Conservation (phyloP, 2,797 vertebrate genomes). For the Iguana delicatissima region DNA sequence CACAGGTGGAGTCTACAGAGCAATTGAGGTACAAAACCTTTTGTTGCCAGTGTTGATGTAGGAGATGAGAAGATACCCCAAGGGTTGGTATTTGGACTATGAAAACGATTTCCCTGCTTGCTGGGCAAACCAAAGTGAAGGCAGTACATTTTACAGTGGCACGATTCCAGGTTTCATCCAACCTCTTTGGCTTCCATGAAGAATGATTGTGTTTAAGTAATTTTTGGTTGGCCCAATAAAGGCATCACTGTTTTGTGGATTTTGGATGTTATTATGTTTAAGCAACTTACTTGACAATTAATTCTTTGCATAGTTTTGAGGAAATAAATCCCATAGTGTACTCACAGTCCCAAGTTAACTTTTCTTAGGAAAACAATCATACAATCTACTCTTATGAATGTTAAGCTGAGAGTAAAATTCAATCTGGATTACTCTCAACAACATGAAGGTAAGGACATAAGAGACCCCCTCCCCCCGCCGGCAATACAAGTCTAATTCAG, state of each 20-base stretch:
- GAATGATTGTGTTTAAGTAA: not conserved
- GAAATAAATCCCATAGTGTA: not conserved
- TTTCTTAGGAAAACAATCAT: not conserved
- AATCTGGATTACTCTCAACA: not conserved
- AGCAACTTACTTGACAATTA: not conserved
- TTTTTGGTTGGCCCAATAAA: not conserved
- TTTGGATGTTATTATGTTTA: not conserved
- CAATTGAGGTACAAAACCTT: not conserved
- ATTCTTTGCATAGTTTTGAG: not conserved
- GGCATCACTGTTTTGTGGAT: too few species aligned
- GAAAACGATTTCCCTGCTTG: not conserved
- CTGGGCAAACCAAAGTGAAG: not conserved
- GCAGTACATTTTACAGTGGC: not conserved
- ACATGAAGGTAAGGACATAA: not conserved
- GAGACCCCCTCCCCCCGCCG: not conserved
- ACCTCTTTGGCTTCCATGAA: not conserved
- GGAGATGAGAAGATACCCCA: not conserved
- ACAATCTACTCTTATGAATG: not conserved
- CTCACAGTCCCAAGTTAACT: not conserved
- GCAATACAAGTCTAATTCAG: not conserved
- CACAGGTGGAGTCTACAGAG: not conserved
- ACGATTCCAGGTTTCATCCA: not conserved
- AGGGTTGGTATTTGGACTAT: not conserved
- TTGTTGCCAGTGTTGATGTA: not conserved
- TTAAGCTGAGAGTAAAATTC: not conserved